Evolutionary conservation across 2,113 vertebrate genomes (phyloP).

Genomic region (Sinosuthora webbiana): DNA sequence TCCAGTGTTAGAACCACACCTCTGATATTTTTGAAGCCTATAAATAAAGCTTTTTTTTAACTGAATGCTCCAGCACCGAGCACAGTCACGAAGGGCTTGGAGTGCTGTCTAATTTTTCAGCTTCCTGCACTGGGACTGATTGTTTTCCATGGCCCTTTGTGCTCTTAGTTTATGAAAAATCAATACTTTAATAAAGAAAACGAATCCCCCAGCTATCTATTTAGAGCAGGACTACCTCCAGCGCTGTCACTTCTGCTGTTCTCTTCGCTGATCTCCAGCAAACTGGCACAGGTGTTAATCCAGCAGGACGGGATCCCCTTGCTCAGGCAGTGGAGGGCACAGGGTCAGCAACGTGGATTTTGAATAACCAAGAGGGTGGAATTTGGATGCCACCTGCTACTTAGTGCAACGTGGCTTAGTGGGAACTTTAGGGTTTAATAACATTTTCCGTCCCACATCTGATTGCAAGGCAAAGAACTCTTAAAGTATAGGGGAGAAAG

Average conservation of each 20-base stretch:
- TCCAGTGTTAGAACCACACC: neutral
- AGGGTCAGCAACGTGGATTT: neutral
- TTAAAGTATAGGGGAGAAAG: neutral
- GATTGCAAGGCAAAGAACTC: neutral
- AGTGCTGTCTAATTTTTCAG: constrained; percentile 51
- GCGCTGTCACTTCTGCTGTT: neutral
- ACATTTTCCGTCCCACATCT: neutral
- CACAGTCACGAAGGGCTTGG: neutral
- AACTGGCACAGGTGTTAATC: neutral
- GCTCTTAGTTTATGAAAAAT: constrained; percentile 74
- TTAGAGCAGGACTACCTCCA: constrained; percentile 45
- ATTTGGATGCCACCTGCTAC: neutral
- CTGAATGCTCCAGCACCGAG: neutral
- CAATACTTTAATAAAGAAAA: constrained; percentile 75
- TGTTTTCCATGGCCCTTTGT: constrained; percentile 70
- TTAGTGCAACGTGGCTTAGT: neutral
- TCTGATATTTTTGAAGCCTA: constrained; percentile 16
- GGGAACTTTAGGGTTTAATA: neutral
- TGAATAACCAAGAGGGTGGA: neutral
- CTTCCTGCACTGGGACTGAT: constrained; percentile 46
- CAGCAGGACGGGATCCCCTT: neutral
- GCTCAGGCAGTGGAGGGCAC: neutral
- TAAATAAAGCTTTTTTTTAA: constrained; percentile 28
- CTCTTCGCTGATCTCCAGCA: neutral
- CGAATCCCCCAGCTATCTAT: constrained; percentile 51